Percentiles rank a stretch among this genome's conserved stretches.
phyloP scores from a whole-genome alignment of 2,888 invertebrate genomes.

The Eilema depressum region DNA sequence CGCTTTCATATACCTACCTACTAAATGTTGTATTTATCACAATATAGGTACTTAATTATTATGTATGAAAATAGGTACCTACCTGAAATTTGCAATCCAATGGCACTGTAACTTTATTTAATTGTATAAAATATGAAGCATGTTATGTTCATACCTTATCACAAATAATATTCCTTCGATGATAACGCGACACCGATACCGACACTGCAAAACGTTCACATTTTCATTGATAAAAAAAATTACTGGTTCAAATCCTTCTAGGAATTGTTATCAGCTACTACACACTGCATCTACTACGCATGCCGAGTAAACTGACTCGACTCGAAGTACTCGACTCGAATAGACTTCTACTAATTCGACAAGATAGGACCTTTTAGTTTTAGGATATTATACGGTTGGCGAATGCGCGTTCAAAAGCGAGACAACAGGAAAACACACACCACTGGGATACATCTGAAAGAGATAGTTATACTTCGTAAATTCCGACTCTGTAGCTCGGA shows the following conservation, averaged over 20 bases:
- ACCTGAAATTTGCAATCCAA: constrained; percentile 2
- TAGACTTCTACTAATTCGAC: constrained; percentile 53
- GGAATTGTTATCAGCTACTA: constrained; percentile 33
- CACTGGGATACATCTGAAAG: constrained; percentile 48
- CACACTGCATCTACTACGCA: constrained; percentile 55
- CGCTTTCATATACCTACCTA: neutral
- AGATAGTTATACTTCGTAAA: constrained; percentile 52
- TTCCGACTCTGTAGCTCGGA: constrained; percentile 34
- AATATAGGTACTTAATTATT: neutral
- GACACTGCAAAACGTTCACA: constrained; percentile 53
- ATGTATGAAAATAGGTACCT: neutral
- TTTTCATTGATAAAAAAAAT: constrained; percentile 66
- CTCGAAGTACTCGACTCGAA: constrained; percentile 56
- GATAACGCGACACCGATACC: constrained; percentile 39
- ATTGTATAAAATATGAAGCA: constrained; percentile 12
- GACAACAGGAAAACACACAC: constrained; percentile 64
- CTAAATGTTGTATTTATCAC: neutral
- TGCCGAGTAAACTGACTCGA: constrained; percentile 62
- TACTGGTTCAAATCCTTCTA: constrained; percentile 32
- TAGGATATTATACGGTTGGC: constrained; percentile 31
- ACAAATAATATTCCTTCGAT: constrained; percentile 43
- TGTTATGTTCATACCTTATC: constrained; percentile 55
- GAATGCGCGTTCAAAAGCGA: constrained; percentile 55
- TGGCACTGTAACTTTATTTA: neutral
- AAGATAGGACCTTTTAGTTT: constrained; percentile 58